Base-by-base conservation (phyloP, 2,113 vertebrate genomes). In the Grallaria varia region DNA sequence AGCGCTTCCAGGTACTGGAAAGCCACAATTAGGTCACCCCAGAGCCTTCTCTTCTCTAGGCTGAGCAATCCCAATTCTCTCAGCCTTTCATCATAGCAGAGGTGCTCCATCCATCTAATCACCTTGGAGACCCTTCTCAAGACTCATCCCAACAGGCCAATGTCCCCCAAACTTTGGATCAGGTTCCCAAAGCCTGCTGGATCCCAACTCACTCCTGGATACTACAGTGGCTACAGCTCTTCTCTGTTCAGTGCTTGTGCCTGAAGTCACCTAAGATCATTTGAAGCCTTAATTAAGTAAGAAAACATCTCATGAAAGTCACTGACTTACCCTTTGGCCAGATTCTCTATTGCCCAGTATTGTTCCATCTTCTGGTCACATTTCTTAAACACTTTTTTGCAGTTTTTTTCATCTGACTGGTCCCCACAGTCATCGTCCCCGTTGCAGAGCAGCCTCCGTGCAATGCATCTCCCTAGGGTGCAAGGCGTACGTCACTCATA, bases 371-470 rank as follows among this genome's bases (percentile, higher is more conserved):
- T 95, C 59, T 96, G 87, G n/a, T 97, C 98, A 93, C 99, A 99
- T 76, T 98, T 98, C 77, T 94, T 98, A 67, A 93, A 91, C 35
- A 98, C 94, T 44, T 87, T 98, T 58, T 64, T 98, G 84, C 99
- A 99, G 93, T 98, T 98, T 12, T 86, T 97, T 96, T 99, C 99
- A 90, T 99, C 99, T 10, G 99, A 99, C 69, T 97, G 97, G 96
- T 99, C 99, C 39, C 99, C 99, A 50, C 99, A 99, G 97, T 99
- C 99, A 21, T 99, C 99, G 74, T 99, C 99, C 8, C 98, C 99
- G 8, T 98, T 99, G 84, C 99, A 99, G 89, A 97, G 98, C 89
- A 99, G 98, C 59, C 98, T 97, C 79, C 98, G 98, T 5, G 96
- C 89, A 63, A 99, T 94, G 93, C 99, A 99, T 27, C 99, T 98